Evolutionary conservation across 1,140 invertebrate species (phyloP), one percentile per base, ranked within the genome.

Genomic region (Heliconius hermathena): DNA sequence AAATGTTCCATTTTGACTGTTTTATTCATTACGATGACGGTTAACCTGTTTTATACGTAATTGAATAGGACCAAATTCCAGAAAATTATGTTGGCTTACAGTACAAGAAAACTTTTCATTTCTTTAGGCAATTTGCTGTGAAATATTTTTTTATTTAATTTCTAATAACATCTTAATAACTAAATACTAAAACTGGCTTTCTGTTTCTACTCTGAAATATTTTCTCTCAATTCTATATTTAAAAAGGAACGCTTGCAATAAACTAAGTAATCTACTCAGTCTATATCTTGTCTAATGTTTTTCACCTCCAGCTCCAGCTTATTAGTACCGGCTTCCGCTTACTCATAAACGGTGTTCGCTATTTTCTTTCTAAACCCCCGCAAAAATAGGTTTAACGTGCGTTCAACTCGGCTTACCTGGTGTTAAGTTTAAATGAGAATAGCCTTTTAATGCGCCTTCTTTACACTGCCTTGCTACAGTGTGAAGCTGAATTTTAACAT

Each of bases 321-420:
- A 89, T 88, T 87, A 87, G 82, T 84, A 81, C 82, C 80, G 81
- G 78, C 82, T 83, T 83, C 83, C 82, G 82, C 76, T 85, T 80
- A 82, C 82, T 83, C 82, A 86, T 89, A 87, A 89, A 85, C 85
- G 85, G 72, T 81, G 80, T 82, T 80, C 81, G 83, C 87, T 78
- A 85, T 89, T 87, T 87, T 88, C 87, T 87, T 87, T 84, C 79
- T 74, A 72, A 77, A 77, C 77, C 72, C 80, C 79, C 73, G 86
- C 82, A 83, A 85, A 86, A 87, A 87, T 88, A 84, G 82, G 84
- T 87, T 87, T 82, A 82, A 81, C 79, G 72, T 82, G 80, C 81
- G 80, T 87, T 84, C 81, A 78, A 78, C 76, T 76, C 80, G 77
- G 80, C 83, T 87, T 85, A 84, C 81, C 78, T 54, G 79, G 80